A percentile compares a stretch with the other conserved stretches of the same genome.
Conservation (phyloP, 2,113 vertebrate genomes). For the Tenebrosternarchus preto region DNA sequence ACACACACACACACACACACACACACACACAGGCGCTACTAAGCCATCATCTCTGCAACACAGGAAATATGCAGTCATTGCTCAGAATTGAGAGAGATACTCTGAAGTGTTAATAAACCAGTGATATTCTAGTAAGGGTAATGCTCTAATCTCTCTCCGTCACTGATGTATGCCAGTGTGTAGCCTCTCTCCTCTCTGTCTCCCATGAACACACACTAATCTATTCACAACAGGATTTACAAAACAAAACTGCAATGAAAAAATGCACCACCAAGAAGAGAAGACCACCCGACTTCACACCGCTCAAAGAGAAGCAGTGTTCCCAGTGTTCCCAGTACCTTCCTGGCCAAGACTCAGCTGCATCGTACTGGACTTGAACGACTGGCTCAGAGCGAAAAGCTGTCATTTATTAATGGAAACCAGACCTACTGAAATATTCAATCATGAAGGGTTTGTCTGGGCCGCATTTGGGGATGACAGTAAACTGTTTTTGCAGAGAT, state of each 20-base stretch:
- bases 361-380: slow-evolving; percentile 35
- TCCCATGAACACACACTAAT: slow-evolving; percentile 9
- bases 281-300: neutral
- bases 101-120: slow-evolving; percentile 31
- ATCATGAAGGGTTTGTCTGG: slow-evolving; percentile 55
- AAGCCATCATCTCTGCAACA: slow-evolving; percentile 66
- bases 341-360: slow-evolving; percentile 9
- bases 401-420: slow-evolving; percentile 45
- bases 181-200: neutral
- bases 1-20: slow-evolving; percentile 42
- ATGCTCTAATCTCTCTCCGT: slow-evolving; percentile 9
- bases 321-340: too few species aligned
- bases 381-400: neutral
- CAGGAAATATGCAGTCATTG: slow-evolving; percentile 71
- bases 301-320: too few species aligned
- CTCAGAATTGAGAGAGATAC: slow-evolving; percentile 62
- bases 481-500: slow-evolving; percentile 35
- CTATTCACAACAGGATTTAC: slow-evolving; percentile 24
- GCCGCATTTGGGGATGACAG: slow-evolving; percentile 46
- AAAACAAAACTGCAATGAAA: slow-evolving; percentile 27
- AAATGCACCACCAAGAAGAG: neutral
- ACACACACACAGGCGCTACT: slow-evolving; percentile 58
- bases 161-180: slow-evolving; percentile 5
- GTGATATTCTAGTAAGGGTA: slow-evolving; percentile 6
- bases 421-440: slow-evolving; percentile 50